Evolutionary conservation across 1,140 invertebrate genomes (phyloP).

Genomic region (Pseudomyrmex flavicornis): DNA sequence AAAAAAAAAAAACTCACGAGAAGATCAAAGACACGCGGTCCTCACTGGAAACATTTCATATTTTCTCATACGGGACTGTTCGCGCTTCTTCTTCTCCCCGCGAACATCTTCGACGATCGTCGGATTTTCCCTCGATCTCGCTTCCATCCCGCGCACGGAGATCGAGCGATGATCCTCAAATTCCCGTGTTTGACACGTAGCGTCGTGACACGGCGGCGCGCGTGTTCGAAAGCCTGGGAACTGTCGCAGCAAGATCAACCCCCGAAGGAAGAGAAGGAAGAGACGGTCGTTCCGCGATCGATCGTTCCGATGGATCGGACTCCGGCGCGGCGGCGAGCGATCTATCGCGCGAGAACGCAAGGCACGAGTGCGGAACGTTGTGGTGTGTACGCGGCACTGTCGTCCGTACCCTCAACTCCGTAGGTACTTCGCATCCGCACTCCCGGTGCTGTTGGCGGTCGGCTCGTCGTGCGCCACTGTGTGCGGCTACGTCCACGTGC

Average conservation of each 20-base stretch:
- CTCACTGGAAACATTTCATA: conserved; percentile 16
- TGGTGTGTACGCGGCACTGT: conserved; percentile 79
- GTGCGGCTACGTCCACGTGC: conserved; percentile 44
- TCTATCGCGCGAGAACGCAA: conserved; percentile 72
- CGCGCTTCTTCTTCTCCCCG: not conserved
- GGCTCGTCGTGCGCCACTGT: conserved; percentile 26
- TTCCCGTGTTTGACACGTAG: conserved; percentile 33
- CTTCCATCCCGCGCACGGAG: conserved; percentile 34
- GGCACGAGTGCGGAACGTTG: conserved; percentile 77
- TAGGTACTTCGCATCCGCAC: conserved; percentile 75
- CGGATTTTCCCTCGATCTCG: conserved; percentile 12
- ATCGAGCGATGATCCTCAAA: conserved; percentile 28
- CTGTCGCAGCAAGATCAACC: conserved; percentile 14
- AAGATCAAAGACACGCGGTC: conserved; percentile 53
- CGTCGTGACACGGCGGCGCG: not conserved
- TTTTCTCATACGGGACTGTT: not conserved
- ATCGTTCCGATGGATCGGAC: conserved; percentile 28
- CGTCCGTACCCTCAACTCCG: conserved; percentile 73
- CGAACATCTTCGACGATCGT: conserved; percentile 24
- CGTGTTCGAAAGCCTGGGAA: not conserved
- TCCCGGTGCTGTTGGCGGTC: conserved; percentile 50
- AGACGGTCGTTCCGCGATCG: conserved; percentile 19
- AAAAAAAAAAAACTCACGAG: conserved; percentile 8
- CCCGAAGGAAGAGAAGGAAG: not conserved
- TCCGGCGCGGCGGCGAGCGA: conserved; percentile 48